phyloP scores from a whole-genome alignment of 1,140 invertebrate genomes.

The Drosophila ficusphila region DNA sequence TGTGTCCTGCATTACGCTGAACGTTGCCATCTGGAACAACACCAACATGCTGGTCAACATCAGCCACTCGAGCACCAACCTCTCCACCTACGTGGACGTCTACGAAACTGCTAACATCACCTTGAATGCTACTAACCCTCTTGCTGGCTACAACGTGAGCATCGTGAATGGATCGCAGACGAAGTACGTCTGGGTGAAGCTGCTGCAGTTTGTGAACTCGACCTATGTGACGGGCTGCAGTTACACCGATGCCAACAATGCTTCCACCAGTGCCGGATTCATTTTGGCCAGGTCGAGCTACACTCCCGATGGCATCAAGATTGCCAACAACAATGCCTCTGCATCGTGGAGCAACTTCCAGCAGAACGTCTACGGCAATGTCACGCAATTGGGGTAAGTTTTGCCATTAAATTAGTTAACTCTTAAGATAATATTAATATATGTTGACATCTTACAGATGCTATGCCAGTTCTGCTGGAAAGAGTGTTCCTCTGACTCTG shows the following conservation, averaged over 20 bases:
- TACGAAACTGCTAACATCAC: constrained; percentile 36
- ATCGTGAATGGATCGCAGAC: neutral
- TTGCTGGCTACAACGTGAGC: constrained; percentile 47
- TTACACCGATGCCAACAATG: constrained; percentile 26
- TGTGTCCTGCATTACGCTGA: constrained; percentile 26
- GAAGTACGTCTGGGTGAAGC: constrained; percentile 22
- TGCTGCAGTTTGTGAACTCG: constrained; percentile 20
- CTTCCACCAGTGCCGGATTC: constrained; percentile 37
- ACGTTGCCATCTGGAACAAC: neutral
- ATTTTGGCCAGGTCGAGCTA: constrained; percentile 24
- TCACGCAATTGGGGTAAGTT: constrained; percentile 47
- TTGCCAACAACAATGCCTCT: constrained; percentile 34
- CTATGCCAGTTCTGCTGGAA: constrained; percentile 24
- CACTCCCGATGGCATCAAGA: neutral
- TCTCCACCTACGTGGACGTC: constrained; percentile 21
- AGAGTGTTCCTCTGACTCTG: constrained; percentile 42
- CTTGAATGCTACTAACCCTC: neutral
- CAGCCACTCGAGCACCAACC: constrained; percentile 16
- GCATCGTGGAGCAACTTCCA: constrained; percentile 20
- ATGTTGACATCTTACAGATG: constrained; percentile 2
- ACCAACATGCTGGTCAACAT: constrained; percentile 37
- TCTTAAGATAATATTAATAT: neutral
- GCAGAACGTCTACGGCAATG: constrained; percentile 1
- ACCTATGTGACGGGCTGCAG: constrained; percentile 50
- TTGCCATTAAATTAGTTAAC: too few species aligned